A percentile compares a stretch with the other conserved stretches of the same genome.
These are phyloP conservation scores for Sebastes steindachneri DNA, from an alignment of 2,797 vertebrate genomes.

Conservation along the genomic window DNA sequence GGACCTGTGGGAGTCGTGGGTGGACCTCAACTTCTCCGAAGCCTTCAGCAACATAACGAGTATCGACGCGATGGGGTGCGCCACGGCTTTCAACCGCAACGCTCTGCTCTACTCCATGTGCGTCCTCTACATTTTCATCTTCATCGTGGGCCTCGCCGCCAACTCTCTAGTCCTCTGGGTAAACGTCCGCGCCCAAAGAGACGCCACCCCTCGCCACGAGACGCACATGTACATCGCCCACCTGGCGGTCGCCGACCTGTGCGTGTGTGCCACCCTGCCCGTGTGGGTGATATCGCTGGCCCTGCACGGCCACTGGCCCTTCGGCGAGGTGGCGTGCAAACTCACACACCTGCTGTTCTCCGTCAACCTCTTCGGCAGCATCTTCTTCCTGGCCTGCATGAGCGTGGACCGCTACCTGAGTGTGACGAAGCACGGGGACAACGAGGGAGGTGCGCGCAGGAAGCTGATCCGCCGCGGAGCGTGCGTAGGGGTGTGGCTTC, in stretches of 20 bases:
- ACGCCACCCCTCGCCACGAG: conserved; percentile 87
- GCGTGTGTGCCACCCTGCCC: conserved; percentile 91
- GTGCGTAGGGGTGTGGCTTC: conserved; percentile 91
- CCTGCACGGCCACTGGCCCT: conserved; percentile 94
- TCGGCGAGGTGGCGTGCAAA: conserved; percentile 93
- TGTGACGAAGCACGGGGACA: conserved; percentile 62
- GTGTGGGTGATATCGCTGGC: conserved; percentile 93
- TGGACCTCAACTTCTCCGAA: conserved; percentile 87
- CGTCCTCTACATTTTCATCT: conserved; percentile 93
- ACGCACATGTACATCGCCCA: conserved; percentile 95
- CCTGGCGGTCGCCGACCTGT: conserved; percentile 92
- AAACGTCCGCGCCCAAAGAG: conserved; percentile 90
- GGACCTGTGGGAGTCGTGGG: conserved; percentile 83
- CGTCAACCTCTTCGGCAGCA: conserved; percentile 95
- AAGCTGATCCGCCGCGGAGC: conserved; percentile 83
- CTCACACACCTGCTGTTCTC: conserved; percentile 93
- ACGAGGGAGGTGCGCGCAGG: conserved; percentile 70
- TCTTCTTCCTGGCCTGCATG: conserved; percentile 97
- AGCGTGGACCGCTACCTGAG: conserved; percentile 95
- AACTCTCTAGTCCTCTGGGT: conserved; percentile 95
- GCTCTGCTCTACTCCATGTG: conserved; percentile 89
- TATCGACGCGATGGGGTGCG: conserved; percentile 85
- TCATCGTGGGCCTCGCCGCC: conserved; percentile 90
- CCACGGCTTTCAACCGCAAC: conserved; percentile 83
- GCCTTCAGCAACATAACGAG: conserved; percentile 84